These are phyloP conservation scores for Digitonthophagus gazella DNA, from an alignment of 2,888 invertebrate genomes.

Conservation along the genomic window DNA sequence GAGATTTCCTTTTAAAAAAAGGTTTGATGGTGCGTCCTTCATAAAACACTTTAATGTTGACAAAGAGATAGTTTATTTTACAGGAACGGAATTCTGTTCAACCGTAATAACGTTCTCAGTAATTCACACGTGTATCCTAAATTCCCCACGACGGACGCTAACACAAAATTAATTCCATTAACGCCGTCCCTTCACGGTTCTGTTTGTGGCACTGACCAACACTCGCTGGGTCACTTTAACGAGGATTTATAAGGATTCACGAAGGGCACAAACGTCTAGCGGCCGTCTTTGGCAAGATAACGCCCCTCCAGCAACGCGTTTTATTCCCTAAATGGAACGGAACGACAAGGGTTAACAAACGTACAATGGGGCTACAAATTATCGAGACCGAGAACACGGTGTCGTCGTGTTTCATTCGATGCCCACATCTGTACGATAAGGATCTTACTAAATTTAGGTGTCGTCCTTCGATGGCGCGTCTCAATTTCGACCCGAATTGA, in stretches of 20 bases:
- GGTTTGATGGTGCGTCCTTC: background rate
- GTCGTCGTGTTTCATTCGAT: constrained; percentile 13
- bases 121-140: background rate
- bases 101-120: background rate
- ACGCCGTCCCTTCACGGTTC: background rate
- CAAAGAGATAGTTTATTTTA: background rate
- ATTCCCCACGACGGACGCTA: background rate
- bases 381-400: constrained; percentile 8
- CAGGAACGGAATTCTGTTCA: background rate
- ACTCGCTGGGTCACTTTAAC: background rate
- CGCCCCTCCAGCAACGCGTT: background rate
- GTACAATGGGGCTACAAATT: constrained; percentile 14
- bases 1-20: background rate
- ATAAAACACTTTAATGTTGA: background rate
- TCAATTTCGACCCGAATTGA: background rate
- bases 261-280: background rate
- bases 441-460: background rate
- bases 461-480: background rate
- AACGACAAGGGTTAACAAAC: constrained; percentile 13
- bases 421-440: background rate
- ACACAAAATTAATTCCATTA: background rate
- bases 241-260: background rate
- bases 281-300: background rate
- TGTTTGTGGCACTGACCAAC: background rate
- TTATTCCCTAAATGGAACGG: constrained; percentile 1